Base-by-base conservation (phyloP, 2,113 vertebrate species). In the Pteruthius melanotis region DNA sequence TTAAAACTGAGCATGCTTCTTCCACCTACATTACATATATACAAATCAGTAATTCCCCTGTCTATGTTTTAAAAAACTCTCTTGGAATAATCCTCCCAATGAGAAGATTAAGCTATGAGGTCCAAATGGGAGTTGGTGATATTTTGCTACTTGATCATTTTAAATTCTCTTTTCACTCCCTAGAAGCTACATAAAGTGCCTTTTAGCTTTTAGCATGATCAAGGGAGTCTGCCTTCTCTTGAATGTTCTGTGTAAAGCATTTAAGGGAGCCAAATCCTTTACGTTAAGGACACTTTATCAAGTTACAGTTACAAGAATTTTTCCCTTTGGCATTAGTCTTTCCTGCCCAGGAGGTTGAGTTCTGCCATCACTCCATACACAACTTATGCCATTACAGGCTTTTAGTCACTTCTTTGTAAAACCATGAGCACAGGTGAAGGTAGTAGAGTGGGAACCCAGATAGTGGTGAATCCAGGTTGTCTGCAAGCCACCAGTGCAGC, bases 181-280 rank as follows among this genome's bases (percentile, higher is more conserved):
- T 20, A 20, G 47, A 66, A 54, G 30, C 52, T 86, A 86, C 22
- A 40, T 70, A 57, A 95, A 95, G 78, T 42, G n/a, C 42, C 30
- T 88, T 93, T 94, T 85, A 85, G 65, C 87, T 93, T 95, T 94
- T 83, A 97, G 50, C 8, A 30, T 49, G 30, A 90, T 83, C 90
- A 92, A 33, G 94, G 90, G 93, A 96, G 9, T 59, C 50, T 63
- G 65, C 65, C 22, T 83, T 88, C 37, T 28, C 64, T 90, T 83
- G 83, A 88, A 92, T 92, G 86, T 85, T 77, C 82, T 63, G 12
- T 15, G 19, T 68, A 59, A 90, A 68, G 59, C 56, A 37, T 95
- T 93, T 81, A 70, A 94, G 44, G 11, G 47, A 83, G 37, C 13
- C 17, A 80, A 90, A 92, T 86, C 92, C 68, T 86, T 81, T 80